phyloP scores from a whole-genome alignment of 2,797 vertebrate species.

The Lagorchestes hirsutus region DNA sequence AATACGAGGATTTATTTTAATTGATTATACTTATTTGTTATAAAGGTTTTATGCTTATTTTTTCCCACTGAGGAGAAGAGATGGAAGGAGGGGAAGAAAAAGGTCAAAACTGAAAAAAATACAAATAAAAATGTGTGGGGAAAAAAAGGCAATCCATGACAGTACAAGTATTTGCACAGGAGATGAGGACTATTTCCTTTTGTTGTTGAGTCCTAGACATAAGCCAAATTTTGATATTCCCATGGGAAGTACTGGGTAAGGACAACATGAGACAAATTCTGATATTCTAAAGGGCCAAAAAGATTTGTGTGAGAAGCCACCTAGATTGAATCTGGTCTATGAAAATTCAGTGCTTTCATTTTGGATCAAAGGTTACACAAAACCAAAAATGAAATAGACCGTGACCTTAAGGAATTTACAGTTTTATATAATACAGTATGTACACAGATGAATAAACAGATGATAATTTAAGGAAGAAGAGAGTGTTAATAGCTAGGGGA shows the following conservation, averaged over 20 bases:
- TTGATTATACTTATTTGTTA: not conserved
- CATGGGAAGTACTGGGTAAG: not conserved
- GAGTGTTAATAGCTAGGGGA: not conserved
- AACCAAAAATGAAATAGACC: not conserved
- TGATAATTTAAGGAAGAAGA: not conserved
- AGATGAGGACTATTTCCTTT: not conserved
- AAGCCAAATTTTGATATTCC: not conserved
- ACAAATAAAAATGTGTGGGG: too few relatives aligned
- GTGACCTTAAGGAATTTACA: not conserved
- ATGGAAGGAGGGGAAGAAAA: not conserved
- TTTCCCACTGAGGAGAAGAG: not conserved
- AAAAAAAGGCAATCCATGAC: too few relatives aligned
- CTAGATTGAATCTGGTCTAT: not conserved
- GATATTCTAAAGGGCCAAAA: not conserved
- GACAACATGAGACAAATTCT: not conserved
- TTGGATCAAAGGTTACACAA: not conserved
- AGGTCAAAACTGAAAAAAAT: not conserved
- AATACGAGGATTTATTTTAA: not conserved
- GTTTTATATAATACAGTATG: not conserved
- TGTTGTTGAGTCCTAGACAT: not conserved
- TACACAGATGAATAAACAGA: not conserved
- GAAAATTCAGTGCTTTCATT: not conserved
- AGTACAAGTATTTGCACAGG: not conserved
- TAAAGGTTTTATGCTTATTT: conserved; percentile 1
- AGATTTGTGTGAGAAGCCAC: not conserved